phyloP scores from a whole-genome alignment of 2,113 vertebrate genomes.

The Orientallactaga bullata region DNA sequence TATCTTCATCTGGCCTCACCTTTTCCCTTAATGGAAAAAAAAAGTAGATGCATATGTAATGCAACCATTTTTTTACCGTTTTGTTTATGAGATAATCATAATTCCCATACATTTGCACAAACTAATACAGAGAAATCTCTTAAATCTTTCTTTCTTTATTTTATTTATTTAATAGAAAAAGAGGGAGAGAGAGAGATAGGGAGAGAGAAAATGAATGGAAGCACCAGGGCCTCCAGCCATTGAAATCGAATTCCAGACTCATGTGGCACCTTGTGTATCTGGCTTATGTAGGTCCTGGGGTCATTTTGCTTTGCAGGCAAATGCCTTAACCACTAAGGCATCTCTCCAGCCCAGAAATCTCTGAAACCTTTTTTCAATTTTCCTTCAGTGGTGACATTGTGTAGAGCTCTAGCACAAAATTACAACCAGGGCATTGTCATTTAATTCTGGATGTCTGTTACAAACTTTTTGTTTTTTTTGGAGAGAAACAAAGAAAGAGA shows the following conservation, averaged over 20 bases:
- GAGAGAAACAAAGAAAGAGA: no score
- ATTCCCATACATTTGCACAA: background rate
- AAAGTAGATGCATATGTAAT: background rate
- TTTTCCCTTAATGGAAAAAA: background rate
- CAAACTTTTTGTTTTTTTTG: no score
- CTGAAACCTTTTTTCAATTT: background rate
- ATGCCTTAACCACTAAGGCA: no score
- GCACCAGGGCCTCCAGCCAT: no score
- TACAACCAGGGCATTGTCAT: background rate
- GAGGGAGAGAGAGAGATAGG: no score
- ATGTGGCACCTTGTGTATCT: no score
- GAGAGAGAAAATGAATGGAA: no score
- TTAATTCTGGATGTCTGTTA: background rate
- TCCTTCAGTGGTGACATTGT: background rate
- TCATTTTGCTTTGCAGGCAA: no score
- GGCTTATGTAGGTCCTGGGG: no score
- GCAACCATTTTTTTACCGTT: background rate
- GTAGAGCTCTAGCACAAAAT: background rate
- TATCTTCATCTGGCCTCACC: background rate
- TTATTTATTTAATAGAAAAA: no score
- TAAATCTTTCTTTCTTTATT: background rate
- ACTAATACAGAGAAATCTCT: background rate
- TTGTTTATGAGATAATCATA: conserved; percentile 9
- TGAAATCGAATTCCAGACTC: no score
- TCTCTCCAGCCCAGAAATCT: background rate